These are phyloP conservation scores for Saturnia pavonia DNA, from an alignment of 2,888 invertebrate species.

Conservation along the genomic window DNA sequence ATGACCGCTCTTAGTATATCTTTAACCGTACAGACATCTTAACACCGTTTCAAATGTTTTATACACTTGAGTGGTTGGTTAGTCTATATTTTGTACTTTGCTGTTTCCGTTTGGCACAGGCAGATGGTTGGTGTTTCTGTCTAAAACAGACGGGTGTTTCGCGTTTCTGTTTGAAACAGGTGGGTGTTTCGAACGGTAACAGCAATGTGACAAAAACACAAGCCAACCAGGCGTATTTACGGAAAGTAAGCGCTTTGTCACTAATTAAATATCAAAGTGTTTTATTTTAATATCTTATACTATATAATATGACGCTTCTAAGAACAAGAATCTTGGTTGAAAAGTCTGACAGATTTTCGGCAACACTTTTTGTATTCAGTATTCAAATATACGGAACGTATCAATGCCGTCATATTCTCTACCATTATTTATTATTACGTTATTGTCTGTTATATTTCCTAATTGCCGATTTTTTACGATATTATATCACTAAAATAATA, in stretches of 20 bases:
- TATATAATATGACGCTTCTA: neutral
- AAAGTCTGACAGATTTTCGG: neutral
- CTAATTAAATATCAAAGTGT: neutral
- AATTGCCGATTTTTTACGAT: too few relatives aligned
- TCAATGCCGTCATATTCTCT: neutral
- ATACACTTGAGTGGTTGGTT: neutral
- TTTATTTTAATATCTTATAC: neutral
- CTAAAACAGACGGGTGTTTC: too few relatives aligned
- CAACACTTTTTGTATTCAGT: neutral
- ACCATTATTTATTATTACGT: neutral
- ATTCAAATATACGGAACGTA: neutral
- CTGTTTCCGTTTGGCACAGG: too few relatives aligned
- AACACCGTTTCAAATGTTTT: neutral
- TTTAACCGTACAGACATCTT: neutral
- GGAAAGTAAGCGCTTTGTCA: neutral
- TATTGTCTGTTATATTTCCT: neutral
- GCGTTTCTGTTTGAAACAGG: too few relatives aligned
- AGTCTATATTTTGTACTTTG: too few relatives aligned
- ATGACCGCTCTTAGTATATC: constrained; percentile 1
- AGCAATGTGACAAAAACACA: neutral
- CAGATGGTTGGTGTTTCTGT: too few relatives aligned
- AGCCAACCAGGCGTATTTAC: neutral
- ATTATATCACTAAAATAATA: too few relatives aligned
- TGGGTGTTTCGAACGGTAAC: too few relatives aligned
- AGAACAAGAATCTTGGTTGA: neutral